Conservation (phyloP, 1,140 invertebrate genomes). For the Drosophila pandora region DNA sequence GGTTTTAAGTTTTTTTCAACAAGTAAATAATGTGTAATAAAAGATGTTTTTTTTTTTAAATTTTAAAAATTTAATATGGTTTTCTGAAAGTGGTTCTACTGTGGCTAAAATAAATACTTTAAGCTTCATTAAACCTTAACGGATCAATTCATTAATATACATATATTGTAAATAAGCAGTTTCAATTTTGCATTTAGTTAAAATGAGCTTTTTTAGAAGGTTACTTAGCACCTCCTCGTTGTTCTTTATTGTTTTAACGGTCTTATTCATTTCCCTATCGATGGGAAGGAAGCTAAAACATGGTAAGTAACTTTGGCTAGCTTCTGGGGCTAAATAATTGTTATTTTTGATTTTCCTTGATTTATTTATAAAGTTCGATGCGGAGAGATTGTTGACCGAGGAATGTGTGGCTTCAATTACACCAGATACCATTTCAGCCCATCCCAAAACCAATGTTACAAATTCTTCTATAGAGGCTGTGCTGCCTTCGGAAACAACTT, state of each 20-base stretch:
- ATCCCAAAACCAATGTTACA: neutral
- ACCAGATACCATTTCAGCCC: neutral
- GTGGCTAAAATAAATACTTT: no score
- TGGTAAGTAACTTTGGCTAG: neutral
- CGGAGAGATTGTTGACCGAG: neutral
- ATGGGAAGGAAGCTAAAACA: neutral
- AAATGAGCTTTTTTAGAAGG: neutral
- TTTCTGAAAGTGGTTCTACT: no score
- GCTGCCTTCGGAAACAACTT: neutral
- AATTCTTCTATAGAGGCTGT: neutral
- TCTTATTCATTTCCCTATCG: neutral
- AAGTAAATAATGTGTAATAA: no score
- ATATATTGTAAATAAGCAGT: no score
- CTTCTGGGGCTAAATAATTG: no score
- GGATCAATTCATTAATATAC: no score
- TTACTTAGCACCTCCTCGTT: neutral
- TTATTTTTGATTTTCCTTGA: neutral
- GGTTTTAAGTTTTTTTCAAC: no score
- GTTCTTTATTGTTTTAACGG: neutral
- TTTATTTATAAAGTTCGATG: neutral
- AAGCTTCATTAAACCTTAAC: no score
- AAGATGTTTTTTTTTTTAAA: no score
- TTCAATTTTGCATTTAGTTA: no score
- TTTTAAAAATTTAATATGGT: no score
- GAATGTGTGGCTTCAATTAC: neutral